A percentile compares a stretch with the other conserved stretches of the same genome.
phyloP scores from a whole-genome alignment of 2,113 vertebrate genomes.

The Okapia johnstoni region DNA sequence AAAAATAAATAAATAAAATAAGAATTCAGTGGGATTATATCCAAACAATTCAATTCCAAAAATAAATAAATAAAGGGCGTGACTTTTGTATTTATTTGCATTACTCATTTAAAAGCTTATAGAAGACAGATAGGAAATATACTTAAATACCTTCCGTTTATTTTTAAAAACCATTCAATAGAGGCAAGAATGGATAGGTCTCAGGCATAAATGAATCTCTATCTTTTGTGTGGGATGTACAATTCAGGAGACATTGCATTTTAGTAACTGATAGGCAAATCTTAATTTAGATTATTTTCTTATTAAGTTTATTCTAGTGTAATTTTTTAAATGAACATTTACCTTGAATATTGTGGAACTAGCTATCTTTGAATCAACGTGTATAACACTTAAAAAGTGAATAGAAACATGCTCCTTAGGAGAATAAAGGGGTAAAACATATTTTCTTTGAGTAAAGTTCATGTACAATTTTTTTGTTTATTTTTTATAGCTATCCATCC shows the following conservation, averaged over 20 bases:
- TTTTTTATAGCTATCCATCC: not conserved
- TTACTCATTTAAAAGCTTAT: not conserved
- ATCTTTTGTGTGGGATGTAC: not conserved
- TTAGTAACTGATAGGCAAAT: not conserved
- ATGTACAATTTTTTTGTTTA: not conserved
- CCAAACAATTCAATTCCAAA: not conserved
- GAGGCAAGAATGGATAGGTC: not conserved
- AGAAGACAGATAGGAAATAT: not conserved
- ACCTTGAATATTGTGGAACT: not conserved
- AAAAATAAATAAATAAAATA: not conserved
- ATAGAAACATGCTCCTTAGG: not conserved
- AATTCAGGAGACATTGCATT: not conserved
- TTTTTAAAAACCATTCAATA: not conserved
- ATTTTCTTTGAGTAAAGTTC: not conserved
- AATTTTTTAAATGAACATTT: not conserved
- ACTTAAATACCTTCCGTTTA: not conserved
- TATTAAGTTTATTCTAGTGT: not conserved
- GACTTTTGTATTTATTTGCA: slow-evolving; percentile 12
- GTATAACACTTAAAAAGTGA: not conserved
- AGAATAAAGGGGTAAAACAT: not conserved
- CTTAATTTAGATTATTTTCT: slow-evolving; percentile 11
- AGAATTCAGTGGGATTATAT: not conserved
- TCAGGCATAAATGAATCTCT: not conserved
- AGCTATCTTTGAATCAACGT: not conserved
- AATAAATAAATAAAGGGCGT: not conserved